A percentile compares a stretch with the other conserved stretches of the same genome.
phyloP scores from a whole-genome alignment of 2,797 vertebrate species.

The Sebastes oblongus region DNA sequence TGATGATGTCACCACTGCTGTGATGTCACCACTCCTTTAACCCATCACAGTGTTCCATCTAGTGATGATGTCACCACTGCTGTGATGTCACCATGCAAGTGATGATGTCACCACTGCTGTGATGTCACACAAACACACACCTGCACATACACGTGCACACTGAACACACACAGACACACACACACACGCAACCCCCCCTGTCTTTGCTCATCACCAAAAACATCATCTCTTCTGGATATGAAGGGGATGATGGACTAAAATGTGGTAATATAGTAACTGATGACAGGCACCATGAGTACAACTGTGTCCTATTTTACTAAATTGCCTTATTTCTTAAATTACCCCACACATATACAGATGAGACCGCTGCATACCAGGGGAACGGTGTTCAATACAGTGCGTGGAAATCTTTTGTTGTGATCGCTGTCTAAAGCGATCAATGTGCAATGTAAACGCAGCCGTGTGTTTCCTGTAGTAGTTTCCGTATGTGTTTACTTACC shows the following conservation, averaged over 20 bases:
- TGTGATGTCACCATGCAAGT: no score
- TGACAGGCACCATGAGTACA: background rate
- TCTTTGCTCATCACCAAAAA: background rate
- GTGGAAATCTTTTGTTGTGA: constrained; percentile 5
- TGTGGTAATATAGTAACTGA: background rate
- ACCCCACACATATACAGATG: constrained; percentile 8
- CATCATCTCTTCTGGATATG: background rate
- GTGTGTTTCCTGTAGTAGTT: no score
- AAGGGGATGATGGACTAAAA: background rate
- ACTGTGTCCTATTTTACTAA: constrained; percentile 16
- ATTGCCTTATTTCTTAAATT: constrained; percentile 30
- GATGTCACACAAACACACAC: no score
- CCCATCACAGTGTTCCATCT: no score
- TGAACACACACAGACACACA: no score
- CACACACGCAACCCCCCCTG: background rate
- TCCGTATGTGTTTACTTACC: no score
- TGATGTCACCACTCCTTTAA: no score
- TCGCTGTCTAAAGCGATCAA: constrained; percentile 11
- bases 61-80: no score
- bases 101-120: no score
- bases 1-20: no score
- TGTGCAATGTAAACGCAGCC: no score
- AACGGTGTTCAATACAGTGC: background rate
- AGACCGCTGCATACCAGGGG: background rate
- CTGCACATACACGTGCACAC: no score